A percentile compares a stretch with the other conserved stretches of the same genome.
Conservation (phyloP, 2,797 vertebrate species). For the Diplodus sargus region DNA sequence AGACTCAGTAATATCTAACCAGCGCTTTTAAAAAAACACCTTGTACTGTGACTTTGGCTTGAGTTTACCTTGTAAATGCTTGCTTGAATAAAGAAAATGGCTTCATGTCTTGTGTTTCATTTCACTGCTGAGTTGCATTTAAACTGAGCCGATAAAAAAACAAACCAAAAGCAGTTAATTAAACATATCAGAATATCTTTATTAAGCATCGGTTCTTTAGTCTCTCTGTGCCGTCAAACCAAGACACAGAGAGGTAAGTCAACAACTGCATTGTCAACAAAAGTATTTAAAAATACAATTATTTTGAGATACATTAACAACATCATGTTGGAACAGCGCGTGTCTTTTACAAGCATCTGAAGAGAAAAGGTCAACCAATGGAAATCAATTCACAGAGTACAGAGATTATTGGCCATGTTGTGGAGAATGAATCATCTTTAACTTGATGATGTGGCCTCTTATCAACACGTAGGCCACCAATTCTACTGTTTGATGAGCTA, state of each 20-base stretch:
- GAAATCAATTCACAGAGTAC: slow-evolving; percentile 33
- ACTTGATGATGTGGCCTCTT: slow-evolving; percentile 17
- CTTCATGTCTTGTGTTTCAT: not conserved
- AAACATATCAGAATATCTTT: slow-evolving; percentile 73
- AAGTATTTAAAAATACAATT: slow-evolving; percentile 76
- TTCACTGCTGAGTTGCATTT: not conserved
- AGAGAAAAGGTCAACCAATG: slow-evolving; percentile 26
- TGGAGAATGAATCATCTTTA: slow-evolving; percentile 10
- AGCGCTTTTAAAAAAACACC: slow-evolving; percentile 53
- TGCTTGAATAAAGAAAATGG: slow-evolving; percentile 63
- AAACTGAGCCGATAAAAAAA: not conserved
- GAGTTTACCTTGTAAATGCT: slow-evolving; percentile 51
- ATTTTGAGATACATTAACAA: slow-evolving; percentile 69
- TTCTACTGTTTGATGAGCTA: slow-evolving; percentile 16
- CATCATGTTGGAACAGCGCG: slow-evolving; percentile 47
- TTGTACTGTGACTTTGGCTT: slow-evolving; percentile 24
- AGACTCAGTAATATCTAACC: slow-evolving; percentile 38
- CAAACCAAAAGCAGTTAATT: slow-evolving; percentile 5
- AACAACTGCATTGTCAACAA: slow-evolving; percentile 59
- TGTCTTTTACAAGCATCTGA: slow-evolving; percentile 55
- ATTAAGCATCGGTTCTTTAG: slow-evolving; percentile 61
- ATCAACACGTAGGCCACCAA: slow-evolving; percentile 10
- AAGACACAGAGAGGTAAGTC: slow-evolving; percentile 43
- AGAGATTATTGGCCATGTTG: slow-evolving; percentile 5
- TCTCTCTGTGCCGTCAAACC: slow-evolving; percentile 26